Percentiles rank a stretch among this genome's conserved stretches.
phyloP scores from a whole-genome alignment of 2,797 vertebrate genomes.

The Crocodylus rhombifer region DNA sequence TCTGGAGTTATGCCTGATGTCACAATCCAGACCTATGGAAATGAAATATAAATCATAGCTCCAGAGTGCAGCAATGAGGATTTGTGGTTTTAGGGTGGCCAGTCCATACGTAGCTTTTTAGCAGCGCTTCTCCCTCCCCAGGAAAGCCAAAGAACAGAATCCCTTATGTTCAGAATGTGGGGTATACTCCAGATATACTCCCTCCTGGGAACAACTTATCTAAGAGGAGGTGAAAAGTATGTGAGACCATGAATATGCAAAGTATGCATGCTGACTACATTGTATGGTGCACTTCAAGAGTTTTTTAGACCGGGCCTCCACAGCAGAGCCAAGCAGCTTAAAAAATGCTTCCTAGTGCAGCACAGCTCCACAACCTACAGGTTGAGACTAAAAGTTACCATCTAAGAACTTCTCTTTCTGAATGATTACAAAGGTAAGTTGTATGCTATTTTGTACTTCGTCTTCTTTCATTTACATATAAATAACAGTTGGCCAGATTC shows the following conservation, averaged over 20 bases:
- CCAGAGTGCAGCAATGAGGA: not conserved
- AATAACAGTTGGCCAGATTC: too few species aligned
- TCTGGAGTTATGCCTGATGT: not conserved
- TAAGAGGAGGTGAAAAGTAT: not conserved
- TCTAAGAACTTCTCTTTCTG: not conserved
- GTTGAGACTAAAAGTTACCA: not conserved
- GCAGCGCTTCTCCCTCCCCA: not conserved
- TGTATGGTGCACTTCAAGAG: not conserved
- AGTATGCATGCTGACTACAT: not conserved
- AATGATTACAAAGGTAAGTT: not conserved
- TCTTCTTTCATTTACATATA: not conserved
- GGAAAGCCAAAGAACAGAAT: not conserved
- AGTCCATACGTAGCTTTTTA: not conserved
- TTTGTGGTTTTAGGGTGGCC: not conserved
- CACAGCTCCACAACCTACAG: not conserved
- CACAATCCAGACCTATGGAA: not conserved
- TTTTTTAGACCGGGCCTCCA: not conserved
- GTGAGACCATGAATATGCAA: not conserved
- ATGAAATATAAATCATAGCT: not conserved
- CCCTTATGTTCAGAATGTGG: not conserved
- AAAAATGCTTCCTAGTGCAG: slow-evolving; percentile 13
- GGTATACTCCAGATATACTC: not conserved
- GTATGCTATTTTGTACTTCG: not conserved
- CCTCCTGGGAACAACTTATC: not conserved
- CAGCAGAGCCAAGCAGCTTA: not conserved